These are phyloP conservation scores for Celastrina argiolus DNA, from an alignment of 2,888 invertebrate genomes.

Conservation along the genomic window DNA sequence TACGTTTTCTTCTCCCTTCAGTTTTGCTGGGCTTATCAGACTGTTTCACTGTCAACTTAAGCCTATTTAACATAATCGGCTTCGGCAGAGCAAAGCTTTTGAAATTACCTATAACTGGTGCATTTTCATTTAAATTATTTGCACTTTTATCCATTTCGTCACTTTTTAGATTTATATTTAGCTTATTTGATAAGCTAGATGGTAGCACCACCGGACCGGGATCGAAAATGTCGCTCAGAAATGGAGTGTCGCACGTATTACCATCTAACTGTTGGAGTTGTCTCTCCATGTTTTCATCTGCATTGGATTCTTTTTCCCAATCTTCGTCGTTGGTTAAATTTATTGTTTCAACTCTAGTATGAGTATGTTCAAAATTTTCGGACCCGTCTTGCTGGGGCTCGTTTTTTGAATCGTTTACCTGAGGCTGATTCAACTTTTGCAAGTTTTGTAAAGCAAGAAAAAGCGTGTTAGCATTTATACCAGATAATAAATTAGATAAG, in stretches of 20 bases:
- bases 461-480: slow-evolving; percentile 64
- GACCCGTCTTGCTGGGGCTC: slow-evolving; percentile 28
- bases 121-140: slow-evolving; percentile 50
- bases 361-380: slow-evolving; percentile 17
- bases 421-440: slow-evolving; percentile 53
- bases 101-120: slow-evolving; percentile 67
- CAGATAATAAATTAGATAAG: slow-evolving; percentile 54
- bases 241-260: slow-evolving; percentile 61
- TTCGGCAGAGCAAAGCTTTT: slow-evolving; percentile 74
- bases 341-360: slow-evolving; percentile 50
- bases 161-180: slow-evolving; percentile 53
- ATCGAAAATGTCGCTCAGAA: slow-evolving; percentile 72
- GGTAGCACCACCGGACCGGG: slow-evolving; percentile 59
- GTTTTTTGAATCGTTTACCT: slow-evolving; percentile 26
- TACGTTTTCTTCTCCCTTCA: slow-evolving; percentile 50
- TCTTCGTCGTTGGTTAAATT: slow-evolving; percentile 69
- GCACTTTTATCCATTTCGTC: slow-evolving; percentile 43
- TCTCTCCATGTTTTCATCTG: slow-evolving; percentile 62
- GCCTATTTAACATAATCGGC: slow-evolving; percentile 67
- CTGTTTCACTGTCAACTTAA: slow-evolving; percentile 62
- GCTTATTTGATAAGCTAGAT: slow-evolving; percentile 48
- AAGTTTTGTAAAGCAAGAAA: slow-evolving; percentile 66
- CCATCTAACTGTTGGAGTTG: slow-evolving; percentile 60
- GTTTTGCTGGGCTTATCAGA: slow-evolving; percentile 51
- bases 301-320: slow-evolving; percentile 64